Evolutionary conservation across 2,888 invertebrate species (phyloP).

Genomic region (Drosophila infuscata): DNA sequence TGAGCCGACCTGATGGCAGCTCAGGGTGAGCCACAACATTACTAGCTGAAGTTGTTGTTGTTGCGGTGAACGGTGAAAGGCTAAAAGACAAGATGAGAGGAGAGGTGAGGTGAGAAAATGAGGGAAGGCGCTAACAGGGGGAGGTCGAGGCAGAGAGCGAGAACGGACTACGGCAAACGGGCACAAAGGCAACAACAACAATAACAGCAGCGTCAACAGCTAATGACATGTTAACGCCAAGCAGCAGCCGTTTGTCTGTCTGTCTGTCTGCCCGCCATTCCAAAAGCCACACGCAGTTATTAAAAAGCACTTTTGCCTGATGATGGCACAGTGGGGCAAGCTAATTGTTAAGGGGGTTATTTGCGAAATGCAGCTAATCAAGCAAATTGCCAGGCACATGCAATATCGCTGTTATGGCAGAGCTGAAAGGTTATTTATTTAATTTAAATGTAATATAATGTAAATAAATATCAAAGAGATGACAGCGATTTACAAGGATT

Average conservation of each 20-base stretch:
- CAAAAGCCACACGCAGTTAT: slow-evolving; percentile 74
- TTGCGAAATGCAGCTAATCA: slow-evolving; percentile 25
- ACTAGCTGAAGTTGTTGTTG: slow-evolving; percentile 59
- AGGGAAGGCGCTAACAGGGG: slow-evolving; percentile 1
- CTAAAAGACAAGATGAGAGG: slow-evolving; percentile 42
- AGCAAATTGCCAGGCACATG: slow-evolving; percentile 14
- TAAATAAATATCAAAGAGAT: too few species aligned
- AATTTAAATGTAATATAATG: neutral
- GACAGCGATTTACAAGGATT: neutral
- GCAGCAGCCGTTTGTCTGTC: slow-evolving; percentile 37
- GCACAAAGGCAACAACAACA: slow-evolving; percentile 11
- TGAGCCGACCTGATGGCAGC: slow-evolving; percentile 69
- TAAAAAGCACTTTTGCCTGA: slow-evolving; percentile 73
- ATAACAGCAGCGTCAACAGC: slow-evolving; percentile 45
- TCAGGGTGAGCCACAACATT: slow-evolving; percentile 80
- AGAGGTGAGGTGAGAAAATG: slow-evolving; percentile 18
- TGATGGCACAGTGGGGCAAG: slow-evolving; percentile 65
- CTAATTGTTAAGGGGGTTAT: slow-evolving; percentile 31
- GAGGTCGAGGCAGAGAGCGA: slow-evolving; percentile 26
- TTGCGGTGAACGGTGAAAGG: slow-evolving; percentile 72
- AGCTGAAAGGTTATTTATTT: neutral
- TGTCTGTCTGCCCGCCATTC: slow-evolving; percentile 19
- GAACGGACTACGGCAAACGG: slow-evolving; percentile 29
- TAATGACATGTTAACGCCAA: slow-evolving; percentile 78
- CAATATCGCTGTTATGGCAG: neutral